Conservation (phyloP, 2,113 vertebrate genomes). For the Sebastes schlegelii region DNA sequence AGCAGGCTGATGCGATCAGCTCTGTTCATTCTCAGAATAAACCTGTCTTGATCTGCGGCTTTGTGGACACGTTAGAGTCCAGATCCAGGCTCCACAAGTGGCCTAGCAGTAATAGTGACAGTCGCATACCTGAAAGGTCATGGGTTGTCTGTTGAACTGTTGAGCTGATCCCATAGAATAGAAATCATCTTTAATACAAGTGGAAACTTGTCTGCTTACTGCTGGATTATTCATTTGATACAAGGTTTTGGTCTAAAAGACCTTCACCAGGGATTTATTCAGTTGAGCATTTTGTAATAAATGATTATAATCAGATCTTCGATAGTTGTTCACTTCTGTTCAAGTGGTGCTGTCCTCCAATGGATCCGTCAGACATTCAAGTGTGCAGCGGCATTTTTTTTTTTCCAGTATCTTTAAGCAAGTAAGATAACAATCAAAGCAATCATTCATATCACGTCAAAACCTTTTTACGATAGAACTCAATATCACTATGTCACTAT, state of each 20-base stretch:
- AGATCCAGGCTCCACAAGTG: slow-evolving; percentile 41
- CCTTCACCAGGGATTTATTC: neutral
- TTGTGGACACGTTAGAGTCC: slow-evolving; percentile 34
- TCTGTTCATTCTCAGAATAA: slow-evolving; percentile 62
- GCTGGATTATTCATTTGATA: neutral
- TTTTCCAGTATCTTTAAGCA: neutral
- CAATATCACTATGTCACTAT: neutral
- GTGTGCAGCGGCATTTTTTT: neutral
- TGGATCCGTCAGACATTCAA: no score
- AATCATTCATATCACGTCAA: neutral
- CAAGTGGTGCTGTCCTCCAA: neutral
- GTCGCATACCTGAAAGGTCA: slow-evolving; percentile 35
- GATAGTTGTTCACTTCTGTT: neutral
- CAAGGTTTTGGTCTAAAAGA: neutral
- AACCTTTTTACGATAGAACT: neutral
- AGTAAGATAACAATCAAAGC: neutral
- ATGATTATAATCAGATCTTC: neutral
- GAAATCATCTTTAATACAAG: neutral
- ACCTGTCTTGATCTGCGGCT: slow-evolving; percentile 47
- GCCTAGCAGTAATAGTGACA: slow-evolving; percentile 6
- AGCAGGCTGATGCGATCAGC: slow-evolving; percentile 49
- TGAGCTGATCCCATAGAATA: neutral
- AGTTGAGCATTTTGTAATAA: neutral
- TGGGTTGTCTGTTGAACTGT: neutral
- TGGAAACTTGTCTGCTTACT: neutral